These are phyloP conservation scores for Drosophila sproati DNA, from an alignment of 1,140 invertebrate species.

Conservation along the genomic window DNA sequence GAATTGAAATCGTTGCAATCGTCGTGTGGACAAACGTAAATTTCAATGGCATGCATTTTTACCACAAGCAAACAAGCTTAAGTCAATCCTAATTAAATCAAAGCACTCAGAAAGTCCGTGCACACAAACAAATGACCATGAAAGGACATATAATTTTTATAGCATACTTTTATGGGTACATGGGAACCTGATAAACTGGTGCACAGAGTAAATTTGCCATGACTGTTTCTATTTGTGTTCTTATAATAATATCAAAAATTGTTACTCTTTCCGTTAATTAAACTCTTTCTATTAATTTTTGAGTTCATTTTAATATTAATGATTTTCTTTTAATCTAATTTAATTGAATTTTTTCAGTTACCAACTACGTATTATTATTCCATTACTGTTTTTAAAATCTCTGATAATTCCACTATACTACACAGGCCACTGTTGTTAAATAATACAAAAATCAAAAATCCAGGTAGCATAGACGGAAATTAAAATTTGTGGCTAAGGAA, in stretches of 20 bases:
- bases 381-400: too few relatives aligned
- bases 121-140: conserved; percentile 29
- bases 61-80: conserved; percentile 27
- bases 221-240: too few relatives aligned
- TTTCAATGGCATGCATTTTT: conserved; percentile 48
- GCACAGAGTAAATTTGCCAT: background rate
- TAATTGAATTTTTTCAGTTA: too few relatives aligned
- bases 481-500: conserved; percentile 17
- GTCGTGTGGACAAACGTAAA: conserved; percentile 21
- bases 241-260: too few relatives aligned
- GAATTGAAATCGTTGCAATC: background rate
- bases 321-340: too few relatives aligned
- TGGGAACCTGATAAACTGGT: conserved; percentile 19
- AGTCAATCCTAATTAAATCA: background rate
- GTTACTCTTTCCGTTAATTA: too few relatives aligned
- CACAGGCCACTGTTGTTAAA: too few relatives aligned
- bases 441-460: too few relatives aligned
- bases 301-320: too few relatives aligned
- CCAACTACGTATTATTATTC: too few relatives aligned
- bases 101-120: background rate
- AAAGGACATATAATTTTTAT: conserved; percentile 34
- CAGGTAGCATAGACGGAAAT: conserved; percentile 27
- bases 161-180: conserved; percentile 47
- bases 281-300: too few relatives aligned
- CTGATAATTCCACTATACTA: too few relatives aligned